Evolutionary conservation across 2,113 vertebrate species (phyloP).

Genomic region (Phaetusa simplex): DNA sequence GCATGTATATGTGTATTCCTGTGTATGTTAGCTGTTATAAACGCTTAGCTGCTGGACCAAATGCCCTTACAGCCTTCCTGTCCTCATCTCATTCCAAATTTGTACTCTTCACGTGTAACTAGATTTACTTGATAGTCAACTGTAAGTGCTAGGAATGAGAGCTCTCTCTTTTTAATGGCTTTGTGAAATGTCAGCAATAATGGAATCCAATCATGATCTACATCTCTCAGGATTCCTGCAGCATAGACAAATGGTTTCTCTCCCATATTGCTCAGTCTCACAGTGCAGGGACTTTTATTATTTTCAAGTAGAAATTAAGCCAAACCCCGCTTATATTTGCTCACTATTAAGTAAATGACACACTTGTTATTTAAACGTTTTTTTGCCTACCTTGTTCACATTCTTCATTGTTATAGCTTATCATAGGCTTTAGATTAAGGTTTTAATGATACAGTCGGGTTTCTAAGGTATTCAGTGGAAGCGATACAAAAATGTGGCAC

Average conservation of each 20-base stretch:
- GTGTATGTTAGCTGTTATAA: background rate
- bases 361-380: background rate
- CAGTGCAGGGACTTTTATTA: background rate
- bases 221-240: background rate
- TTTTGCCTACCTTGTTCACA: background rate
- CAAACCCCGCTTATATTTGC: background rate
- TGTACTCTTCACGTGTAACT: background rate
- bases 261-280: background rate
- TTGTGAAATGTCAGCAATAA: constrained; percentile 29
- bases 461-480: background rate
- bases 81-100: background rate
- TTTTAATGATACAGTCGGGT: background rate
- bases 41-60: background rate
- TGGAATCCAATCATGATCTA: constrained; percentile 4
- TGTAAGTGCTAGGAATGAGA: background rate
- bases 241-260: background rate
- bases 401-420: background rate
- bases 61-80: background rate
- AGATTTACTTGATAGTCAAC: background rate
- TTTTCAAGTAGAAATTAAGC: background rate
- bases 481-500: background rate
- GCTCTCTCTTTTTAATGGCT: background rate
- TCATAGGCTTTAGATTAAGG: background rate
- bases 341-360: background rate
- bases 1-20: background rate